A percentile compares a stretch with the other conserved stretches of the same genome.
These are phyloP conservation scores for Andrena trimmerana DNA, from an alignment of 2,888 invertebrate genomes.

Conservation along the genomic window DNA sequence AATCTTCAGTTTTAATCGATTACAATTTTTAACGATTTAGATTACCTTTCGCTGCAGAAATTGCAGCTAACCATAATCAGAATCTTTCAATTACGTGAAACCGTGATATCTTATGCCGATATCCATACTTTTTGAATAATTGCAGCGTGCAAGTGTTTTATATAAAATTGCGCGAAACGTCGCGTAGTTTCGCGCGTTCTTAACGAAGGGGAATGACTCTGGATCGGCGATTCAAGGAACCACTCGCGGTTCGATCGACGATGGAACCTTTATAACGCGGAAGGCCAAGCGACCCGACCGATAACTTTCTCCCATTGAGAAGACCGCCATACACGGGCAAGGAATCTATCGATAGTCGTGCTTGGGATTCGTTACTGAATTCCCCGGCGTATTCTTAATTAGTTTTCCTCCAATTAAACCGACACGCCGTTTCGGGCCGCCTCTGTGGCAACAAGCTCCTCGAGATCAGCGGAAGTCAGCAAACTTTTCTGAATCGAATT, in stretches of 20 bases:
- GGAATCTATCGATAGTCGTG: constrained; percentile 45
- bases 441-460: not conserved
- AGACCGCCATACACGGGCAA: constrained; percentile 48
- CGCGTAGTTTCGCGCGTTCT: too few species aligned
- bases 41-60: too few species aligned
- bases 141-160: not conserved
- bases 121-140: not conserved
- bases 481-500: not conserved
- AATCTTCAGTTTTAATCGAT: too few species aligned
- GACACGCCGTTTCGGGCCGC: constrained; percentile 24
- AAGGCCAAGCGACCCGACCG: constrained; percentile 44
- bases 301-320: constrained; percentile 60
- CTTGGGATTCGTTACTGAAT: constrained; percentile 33
- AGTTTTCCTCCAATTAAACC: constrained; percentile 44
- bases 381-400: constrained; percentile 33
- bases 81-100: too few species aligned
- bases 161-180: too few species aligned
- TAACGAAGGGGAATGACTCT: not conserved
- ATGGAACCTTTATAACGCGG: constrained; percentile 51
- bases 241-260: constrained; percentile 20
- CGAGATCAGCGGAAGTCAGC: constrained; percentile 12
- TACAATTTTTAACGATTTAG: too few species aligned
- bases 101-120: too few species aligned
- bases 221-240: constrained; percentile 3
- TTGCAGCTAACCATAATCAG: too few species aligned